Evolutionary conservation across 2,888 invertebrate genomes (phyloP).

Genomic region (Panzeria rudis): DNA sequence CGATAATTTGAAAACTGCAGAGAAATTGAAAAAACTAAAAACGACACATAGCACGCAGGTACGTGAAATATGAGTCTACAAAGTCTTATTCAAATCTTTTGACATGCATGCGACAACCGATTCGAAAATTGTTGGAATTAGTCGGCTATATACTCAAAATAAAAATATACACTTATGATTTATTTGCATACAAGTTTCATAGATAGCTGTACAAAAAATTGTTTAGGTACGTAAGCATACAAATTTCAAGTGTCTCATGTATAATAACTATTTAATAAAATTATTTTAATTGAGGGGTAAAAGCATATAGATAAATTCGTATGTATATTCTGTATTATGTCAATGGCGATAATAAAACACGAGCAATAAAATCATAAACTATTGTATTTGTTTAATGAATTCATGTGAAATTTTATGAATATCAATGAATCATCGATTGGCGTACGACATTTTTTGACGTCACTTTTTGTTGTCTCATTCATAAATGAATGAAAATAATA

Average conservation of each 20-base stretch:
- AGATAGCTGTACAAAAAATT: neutral
- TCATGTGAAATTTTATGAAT: slow-evolving; percentile 29
- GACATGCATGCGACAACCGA: no score
- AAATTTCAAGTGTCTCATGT: slow-evolving; percentile 28
- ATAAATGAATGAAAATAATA: slow-evolving; percentile 44
- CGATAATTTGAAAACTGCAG: no score
- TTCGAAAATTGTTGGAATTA: no score
- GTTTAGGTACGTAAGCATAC: slow-evolving; percentile 26
- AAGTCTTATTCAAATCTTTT: no score
- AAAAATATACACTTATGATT: neutral
- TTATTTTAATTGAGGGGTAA: neutral
- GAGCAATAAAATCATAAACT: slow-evolving; percentile 28
- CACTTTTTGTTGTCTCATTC: slow-evolving; percentile 26
- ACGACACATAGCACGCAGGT: no score
- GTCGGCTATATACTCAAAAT: no score
- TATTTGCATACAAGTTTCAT: neutral
- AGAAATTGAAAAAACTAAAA: no score
- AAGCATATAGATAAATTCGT: neutral
- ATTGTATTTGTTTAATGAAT: slow-evolving; percentile 9
- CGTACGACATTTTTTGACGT: slow-evolving; percentile 66
- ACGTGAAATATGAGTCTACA: no score
- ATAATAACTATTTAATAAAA: slow-evolving; percentile 10
- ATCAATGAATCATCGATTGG: slow-evolving; percentile 58
- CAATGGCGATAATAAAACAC: slow-evolving; percentile 23
- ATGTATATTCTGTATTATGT: neutral